Conservation (phyloP, 2,113 vertebrate genomes). For the Leucosticte australis region DNA sequence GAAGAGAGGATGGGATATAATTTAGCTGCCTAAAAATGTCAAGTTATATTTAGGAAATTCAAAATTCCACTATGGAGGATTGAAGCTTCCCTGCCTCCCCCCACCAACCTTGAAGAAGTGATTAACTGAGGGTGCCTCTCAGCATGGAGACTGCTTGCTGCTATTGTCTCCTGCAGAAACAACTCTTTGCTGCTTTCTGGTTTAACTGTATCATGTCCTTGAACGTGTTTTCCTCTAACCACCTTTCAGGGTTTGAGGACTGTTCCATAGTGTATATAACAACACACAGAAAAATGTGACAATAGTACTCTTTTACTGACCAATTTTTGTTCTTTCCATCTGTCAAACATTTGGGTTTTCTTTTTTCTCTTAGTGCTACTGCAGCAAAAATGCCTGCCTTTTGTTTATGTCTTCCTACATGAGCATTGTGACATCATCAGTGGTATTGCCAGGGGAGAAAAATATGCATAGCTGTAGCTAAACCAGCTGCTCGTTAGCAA, state of each 20-base stretch:
- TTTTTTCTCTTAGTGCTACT: conserved; percentile 17
- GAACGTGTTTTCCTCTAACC: background rate
- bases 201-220: conserved; percentile 48
- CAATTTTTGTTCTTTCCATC: conserved; percentile 48
- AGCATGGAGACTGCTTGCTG: conserved; percentile 24
- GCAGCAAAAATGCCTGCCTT: conserved; percentile 75
- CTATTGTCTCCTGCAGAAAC: conserved; percentile 33
- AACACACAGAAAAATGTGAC: background rate
- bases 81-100: background rate
- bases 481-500: conserved; percentile 46
- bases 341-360: conserved; percentile 58
- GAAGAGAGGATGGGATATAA: background rate
- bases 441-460: conserved; percentile 34
- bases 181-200: conserved; percentile 15
- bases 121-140: conserved; percentile 1
- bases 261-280: background rate
- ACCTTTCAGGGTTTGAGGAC: conserved; percentile 2
- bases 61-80: background rate
- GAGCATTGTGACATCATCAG: conserved; percentile 69
- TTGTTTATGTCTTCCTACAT: conserved; percentile 75
- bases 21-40: background rate
- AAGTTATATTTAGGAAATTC: background rate
- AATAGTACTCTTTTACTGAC: background rate
- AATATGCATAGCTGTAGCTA: conserved; percentile 51
- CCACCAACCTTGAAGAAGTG: background rate